Conservation (phyloP, 2,888 invertebrate species). For the Lysandra bellargus region DNA sequence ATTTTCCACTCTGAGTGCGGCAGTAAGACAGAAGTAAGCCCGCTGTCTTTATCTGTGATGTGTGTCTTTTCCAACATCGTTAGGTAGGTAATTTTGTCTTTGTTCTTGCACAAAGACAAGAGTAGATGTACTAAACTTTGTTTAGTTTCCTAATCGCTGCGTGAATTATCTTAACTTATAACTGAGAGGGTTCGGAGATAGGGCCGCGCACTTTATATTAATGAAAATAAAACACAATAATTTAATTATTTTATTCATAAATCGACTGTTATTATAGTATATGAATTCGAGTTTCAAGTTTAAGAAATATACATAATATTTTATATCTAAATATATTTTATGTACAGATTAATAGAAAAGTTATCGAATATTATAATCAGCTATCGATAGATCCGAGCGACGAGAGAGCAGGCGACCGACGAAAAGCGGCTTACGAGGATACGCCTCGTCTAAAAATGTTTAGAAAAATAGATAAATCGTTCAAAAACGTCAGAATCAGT, state of each 20-base stretch:
- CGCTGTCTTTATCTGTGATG: too few relatives aligned
- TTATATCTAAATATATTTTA: slow-evolving; percentile 81
- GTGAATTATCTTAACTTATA: too few relatives aligned
- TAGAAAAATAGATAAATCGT: slow-evolving; percentile 81
- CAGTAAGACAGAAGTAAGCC: too few relatives aligned
- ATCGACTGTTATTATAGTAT: slow-evolving; percentile 79
- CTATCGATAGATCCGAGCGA: slow-evolving; percentile 78
- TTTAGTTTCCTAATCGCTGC: too few relatives aligned
- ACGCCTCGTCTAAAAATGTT: slow-evolving; percentile 79
- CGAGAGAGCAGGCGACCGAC: slow-evolving; percentile 78
- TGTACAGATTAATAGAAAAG: slow-evolving; percentile 81
- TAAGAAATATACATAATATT: slow-evolving; percentile 80
- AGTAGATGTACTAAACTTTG: too few relatives aligned
- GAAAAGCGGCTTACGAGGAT: slow-evolving; percentile 77
- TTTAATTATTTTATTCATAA: slow-evolving; percentile 72
- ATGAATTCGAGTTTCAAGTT: slow-evolving; percentile 78
- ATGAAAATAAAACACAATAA: slow-evolving; percentile 42
- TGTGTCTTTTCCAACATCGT: too few relatives aligned
- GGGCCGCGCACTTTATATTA: too few relatives aligned
- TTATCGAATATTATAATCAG: slow-evolving; percentile 78
- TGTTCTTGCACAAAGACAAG: too few relatives aligned
- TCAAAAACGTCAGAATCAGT: slow-evolving; percentile 80
- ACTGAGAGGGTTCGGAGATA: too few relatives aligned
- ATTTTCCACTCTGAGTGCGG: too few relatives aligned
- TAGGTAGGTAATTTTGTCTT: too few relatives aligned